A percentile compares a stretch with the other conserved stretches of the same genome.
Conservation (phyloP, 2,797 vertebrate species). For the Hoplostethus atlanticus region DNA sequence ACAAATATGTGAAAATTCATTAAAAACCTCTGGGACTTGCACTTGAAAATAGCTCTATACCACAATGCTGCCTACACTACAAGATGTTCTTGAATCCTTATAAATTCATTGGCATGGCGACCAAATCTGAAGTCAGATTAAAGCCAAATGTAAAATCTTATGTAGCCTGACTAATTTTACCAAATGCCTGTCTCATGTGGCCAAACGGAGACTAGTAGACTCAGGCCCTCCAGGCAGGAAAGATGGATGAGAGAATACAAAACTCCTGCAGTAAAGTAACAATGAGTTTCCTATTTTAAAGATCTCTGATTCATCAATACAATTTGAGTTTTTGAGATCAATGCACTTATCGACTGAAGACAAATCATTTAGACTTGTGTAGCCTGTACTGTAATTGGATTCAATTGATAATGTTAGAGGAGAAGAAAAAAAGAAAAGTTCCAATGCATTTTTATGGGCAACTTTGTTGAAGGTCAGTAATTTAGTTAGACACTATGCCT, state of each 20-base stretch:
- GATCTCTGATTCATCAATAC: neutral
- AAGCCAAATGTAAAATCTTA: neutral
- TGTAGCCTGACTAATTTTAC: neutral
- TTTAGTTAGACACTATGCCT: neutral
- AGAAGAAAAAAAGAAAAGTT: neutral
- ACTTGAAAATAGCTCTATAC: neutral
- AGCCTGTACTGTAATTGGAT: neutral
- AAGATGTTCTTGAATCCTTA: no score
- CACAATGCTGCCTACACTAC: no score
- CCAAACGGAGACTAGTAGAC: neutral
- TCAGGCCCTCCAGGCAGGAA: neutral
- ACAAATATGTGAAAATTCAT: neutral
- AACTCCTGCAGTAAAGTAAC: neutral
- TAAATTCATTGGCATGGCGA: neutral
- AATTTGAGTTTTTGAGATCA: neutral
- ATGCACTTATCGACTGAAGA: neutral
- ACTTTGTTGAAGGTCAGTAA: neutral
- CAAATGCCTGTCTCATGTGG: neutral
- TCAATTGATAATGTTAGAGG: neutral
- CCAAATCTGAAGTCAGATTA: neutral
- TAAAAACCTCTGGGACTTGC: neutral
- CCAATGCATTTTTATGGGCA: neutral
- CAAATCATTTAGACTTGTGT: neutral
- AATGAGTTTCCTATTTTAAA: neutral
- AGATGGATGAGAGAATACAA: neutral